Base-by-base conservation (phyloP, 2,888 invertebrate genomes). In the Empis livida region DNA sequence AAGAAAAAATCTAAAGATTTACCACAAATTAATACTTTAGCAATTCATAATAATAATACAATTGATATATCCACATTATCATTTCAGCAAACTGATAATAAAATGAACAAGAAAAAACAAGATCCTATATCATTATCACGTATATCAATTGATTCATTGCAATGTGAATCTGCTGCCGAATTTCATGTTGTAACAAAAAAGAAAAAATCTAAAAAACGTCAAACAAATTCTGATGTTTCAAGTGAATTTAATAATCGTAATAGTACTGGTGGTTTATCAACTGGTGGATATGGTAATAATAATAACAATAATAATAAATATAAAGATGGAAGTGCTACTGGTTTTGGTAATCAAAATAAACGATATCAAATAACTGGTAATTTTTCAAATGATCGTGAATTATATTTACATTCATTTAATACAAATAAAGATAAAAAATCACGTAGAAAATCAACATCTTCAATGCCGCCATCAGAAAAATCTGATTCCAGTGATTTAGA, bases 151-250 rank as follows among this genome's bases (percentile, higher is more conserved):
- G 67, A 67, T 43, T 60, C 66, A 2, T 53, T 64, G 5, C 56
- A 63, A 31, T 61, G 59, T 42, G 81, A 81, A 65, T 74, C 76
- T 45, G 70, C 79, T 11, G 73, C 82, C 10, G 89, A 88, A 61
- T 90, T 88, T 70, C 81, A 84, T 64, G 83, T 86, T 45, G 89
- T 90, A 45, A 84, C 82, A 49, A 89, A 87, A 63, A 84, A 84
- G 65, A 85, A 85, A 66, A 81, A 82, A 61, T 79, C 82, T 59
- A 84, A 84, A 60, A 85, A 86, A 61, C 78, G 80, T 57, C 66
- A 73, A 31, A 53, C 50, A 8, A 16, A 49, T 15, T 54, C 52
- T 35, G 50, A 49, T 11, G 48, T 15, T 5, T 45, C 46, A 37
- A 52, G 48, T 41, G 49, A 44, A 20, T 46, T 42, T 42, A 23